Evolutionary conservation across 2,113 vertebrate species (phyloP), one percentile per base, ranked within the genome.

Genomic region (Leucoraja erinaceus): DNA sequence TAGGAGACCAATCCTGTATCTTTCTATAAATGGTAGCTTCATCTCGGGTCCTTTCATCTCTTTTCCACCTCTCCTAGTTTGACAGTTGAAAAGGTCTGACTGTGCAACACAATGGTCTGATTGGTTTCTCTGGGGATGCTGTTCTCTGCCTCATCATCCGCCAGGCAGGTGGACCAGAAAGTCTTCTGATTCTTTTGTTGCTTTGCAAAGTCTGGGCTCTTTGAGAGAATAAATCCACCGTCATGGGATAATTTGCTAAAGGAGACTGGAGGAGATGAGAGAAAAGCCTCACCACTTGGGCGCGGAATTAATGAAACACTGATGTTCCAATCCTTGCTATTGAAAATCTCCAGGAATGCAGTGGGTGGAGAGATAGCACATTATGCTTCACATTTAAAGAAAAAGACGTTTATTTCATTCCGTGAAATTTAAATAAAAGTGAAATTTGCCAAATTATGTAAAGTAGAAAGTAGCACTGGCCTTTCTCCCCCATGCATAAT

Each of bases 61-160:
- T 93, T 96, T 96, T 96, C 96, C 97, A 97, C 97, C 97, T 98
- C 97, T 97, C 97, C 96, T 96, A 95, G 96, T 96, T 96, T 98
- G 98, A 98, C 98, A 99, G 98, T 98, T 99, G 98, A 98, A 98
- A 99, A 98, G 98, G 97, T 98, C 97, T 97, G 96, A 98, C 98
- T 97, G 98, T 97, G 98, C 97, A 97, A 97, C 97, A 98, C 98
- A 99, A 99, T 99, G 96, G 97, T 97, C 97, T 98, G 98, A 99
- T 99, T 99, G 98, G 97, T 98, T 97, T 97, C 98, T 98, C 98
- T 98, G 96, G 96, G 97, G 97, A 96, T 96, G 96, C 97, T 97
- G 97, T 97, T 96, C 96, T 97, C 96, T 96, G 96, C 97, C 97
- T 98, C 97, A 98, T 99, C 98, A 98, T 98, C 98, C 96, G 96